phyloP scores from a whole-genome alignment of 2,113 vertebrate genomes.

The Chionodraco myersi region DNA sequence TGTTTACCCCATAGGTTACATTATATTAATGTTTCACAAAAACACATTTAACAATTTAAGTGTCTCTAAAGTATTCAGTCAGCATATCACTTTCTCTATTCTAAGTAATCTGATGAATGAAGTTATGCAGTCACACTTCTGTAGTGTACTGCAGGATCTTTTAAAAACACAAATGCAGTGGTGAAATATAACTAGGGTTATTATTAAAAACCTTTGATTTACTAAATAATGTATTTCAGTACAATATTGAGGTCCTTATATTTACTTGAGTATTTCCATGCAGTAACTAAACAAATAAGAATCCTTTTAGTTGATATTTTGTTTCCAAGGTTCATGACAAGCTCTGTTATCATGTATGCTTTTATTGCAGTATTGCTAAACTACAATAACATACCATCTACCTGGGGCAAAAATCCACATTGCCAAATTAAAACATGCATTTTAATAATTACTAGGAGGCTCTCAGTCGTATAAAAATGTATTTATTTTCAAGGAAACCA shows the following conservation, averaged over 20 bases:
- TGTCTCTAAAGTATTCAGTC: neutral
- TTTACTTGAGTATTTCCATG: too few species aligned
- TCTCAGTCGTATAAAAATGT: conserved; percentile 75
- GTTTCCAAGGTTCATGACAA: neutral
- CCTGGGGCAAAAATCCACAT: neutral
- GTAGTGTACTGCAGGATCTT: too few species aligned
- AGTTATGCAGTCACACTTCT: too few species aligned
- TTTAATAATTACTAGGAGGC: neutral
- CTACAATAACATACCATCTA: too few species aligned
- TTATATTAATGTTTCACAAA: neutral
- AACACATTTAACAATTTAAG: neutral
- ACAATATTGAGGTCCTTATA: too few species aligned
- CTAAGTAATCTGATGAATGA: neutral
- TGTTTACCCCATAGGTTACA: neutral
- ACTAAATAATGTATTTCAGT: too few species aligned
- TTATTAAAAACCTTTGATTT: too few species aligned
- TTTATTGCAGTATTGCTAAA: neutral
- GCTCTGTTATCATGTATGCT: neutral
- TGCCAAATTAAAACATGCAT: neutral
- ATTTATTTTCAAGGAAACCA: conserved; percentile 83
- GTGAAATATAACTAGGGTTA: too few species aligned
- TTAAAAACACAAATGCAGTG: too few species aligned
- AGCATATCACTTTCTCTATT: neutral
- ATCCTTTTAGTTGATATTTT: neutral
- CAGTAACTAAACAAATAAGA: neutral